A percentile compares a stretch with the other conserved stretches of the same genome.
phyloP scores from a whole-genome alignment of 2,113 vertebrate species.

The Pontoporia blainvillei region DNA sequence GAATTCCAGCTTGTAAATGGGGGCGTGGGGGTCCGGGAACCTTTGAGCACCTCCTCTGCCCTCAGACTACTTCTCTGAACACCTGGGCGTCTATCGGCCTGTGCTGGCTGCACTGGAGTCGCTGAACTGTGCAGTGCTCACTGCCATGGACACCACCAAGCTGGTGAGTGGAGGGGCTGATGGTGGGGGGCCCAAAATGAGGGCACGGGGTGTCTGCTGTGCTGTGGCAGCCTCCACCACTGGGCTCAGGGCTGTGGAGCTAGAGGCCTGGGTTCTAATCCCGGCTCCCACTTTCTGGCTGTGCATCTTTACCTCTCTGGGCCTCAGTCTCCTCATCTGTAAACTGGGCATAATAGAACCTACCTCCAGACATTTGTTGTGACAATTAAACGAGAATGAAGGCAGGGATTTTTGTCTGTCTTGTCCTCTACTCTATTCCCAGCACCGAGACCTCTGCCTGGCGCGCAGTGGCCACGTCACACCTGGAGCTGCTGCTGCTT shows the following conservation, averaged over 20 bases:
- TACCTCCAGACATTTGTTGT: background rate
- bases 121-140: constrained; percentile 91
- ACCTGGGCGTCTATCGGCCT: constrained; percentile 92
- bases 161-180: constrained; percentile 81
- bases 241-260: background rate
- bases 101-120: constrained; percentile 93
- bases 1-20: background rate
- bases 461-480: background rate
- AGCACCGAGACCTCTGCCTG: background rate
- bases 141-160: constrained; percentile 98
- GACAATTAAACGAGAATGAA: background rate
- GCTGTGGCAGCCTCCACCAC: too few species aligned
- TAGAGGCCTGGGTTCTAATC: background rate
- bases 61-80: constrained; percentile 94
- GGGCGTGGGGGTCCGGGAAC: background rate
- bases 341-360: background rate
- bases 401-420: background rate
- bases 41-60: background rate
- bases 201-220: background rate
- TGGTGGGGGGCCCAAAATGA: background rate
- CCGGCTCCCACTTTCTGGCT: background rate
- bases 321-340: constrained; percentile 5
- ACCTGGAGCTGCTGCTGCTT: background rate
- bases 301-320: background rate
- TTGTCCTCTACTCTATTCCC: background rate